Evolutionary conservation across 2,797 vertebrate genomes (phyloP).

Genomic region (Botia kubotai): DNA sequence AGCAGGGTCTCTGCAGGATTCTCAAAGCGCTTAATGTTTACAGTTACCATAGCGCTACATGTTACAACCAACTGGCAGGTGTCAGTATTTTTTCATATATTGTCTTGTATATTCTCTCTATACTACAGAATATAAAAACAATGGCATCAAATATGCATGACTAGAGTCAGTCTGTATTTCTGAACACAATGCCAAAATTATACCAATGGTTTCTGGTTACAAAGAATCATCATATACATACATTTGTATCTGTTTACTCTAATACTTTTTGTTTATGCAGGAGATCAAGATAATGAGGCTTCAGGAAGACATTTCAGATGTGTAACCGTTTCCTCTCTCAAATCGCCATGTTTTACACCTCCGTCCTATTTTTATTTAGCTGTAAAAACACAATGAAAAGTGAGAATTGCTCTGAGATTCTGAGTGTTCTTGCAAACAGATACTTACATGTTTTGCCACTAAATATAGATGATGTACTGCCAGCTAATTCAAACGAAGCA

Average conservation of each 20-base stretch:
- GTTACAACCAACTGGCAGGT: conserved; percentile 67
- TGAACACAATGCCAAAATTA: not conserved
- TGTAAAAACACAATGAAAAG: not conserved
- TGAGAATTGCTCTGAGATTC: not conserved
- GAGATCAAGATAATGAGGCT: too few species aligned
- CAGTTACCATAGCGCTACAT: conserved; percentile 76
- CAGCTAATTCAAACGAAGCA: not conserved
- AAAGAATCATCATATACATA: not conserved
- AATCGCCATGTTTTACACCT: not conserved
- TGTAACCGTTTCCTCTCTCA: not conserved
- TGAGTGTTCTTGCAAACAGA: not conserved
- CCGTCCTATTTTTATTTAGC: not conserved
- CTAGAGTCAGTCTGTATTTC: too few species aligned
- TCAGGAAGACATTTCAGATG: too few species aligned
- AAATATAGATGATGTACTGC: not conserved
- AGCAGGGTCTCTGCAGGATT: conserved; percentile 60
- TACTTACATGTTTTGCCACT: not conserved
- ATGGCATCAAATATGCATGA: not conserved
- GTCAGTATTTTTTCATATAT: conserved; percentile 26
- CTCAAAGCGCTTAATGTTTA: conserved; percentile 65
- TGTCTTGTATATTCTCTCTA: conserved; percentile 12
- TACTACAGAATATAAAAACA: conserved; percentile 1
- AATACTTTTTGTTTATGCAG: too few species aligned
- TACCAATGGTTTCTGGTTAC: not conserved
- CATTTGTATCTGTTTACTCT: not conserved